phyloP scores from a whole-genome alignment of 2,113 vertebrate genomes.

The Oxyura jamaicensis region DNA sequence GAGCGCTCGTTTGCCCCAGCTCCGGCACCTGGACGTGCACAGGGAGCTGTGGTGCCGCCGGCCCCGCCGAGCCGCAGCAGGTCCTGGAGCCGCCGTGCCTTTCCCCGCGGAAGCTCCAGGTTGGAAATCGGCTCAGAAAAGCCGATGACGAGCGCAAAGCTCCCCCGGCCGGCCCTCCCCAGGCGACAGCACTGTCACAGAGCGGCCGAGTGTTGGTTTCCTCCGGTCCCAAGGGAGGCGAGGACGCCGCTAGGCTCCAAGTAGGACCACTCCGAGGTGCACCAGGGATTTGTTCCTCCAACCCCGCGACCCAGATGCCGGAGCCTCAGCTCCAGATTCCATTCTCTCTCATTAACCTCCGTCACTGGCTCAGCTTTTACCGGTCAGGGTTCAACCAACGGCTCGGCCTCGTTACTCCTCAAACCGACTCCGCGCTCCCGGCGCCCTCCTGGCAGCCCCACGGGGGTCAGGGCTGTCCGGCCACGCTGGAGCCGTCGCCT shows the following conservation, averaged over 20 bases:
- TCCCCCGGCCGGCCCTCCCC: neutral
- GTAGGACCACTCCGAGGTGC: neutral
- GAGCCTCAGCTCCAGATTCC: neutral
- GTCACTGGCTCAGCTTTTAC: neutral
- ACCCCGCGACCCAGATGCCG: neutral
- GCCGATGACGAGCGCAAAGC: neutral
- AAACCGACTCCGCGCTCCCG: neutral
- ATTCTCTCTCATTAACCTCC: neutral
- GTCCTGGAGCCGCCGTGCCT: accelerated
- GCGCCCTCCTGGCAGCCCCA: neutral
- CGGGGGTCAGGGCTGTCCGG: neutral
- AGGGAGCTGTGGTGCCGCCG: neutral
- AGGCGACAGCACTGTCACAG: neutral
- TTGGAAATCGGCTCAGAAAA: neutral
- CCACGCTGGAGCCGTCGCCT: neutral
- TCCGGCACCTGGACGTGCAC: accelerated
- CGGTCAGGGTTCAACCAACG: neutral
- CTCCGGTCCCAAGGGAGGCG: neutral
- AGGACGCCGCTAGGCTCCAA: neutral
- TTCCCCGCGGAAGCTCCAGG: neutral
- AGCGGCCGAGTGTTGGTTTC: neutral
- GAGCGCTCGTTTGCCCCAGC: neutral
- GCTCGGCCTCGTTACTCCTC: neutral
- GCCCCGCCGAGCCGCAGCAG: neutral
- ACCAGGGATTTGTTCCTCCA: neutral